These are phyloP conservation scores for Palythoa grandis DNA, from an alignment of 92 coral and sea anemone species.

Conservation along the genomic window DNA sequence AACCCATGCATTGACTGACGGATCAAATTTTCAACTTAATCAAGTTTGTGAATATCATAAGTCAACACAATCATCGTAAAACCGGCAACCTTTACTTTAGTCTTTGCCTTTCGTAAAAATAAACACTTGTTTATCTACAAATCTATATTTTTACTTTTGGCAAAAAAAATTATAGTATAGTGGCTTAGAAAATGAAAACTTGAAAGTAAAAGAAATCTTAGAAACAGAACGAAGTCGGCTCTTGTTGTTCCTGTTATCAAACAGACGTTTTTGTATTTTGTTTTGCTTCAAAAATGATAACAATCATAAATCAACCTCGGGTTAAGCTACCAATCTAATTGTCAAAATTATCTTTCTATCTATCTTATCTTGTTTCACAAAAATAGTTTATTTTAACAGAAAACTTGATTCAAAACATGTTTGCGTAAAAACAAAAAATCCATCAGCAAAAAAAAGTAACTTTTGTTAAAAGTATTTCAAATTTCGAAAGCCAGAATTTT, in stretches of 20 bases:
- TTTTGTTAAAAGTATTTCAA: neutral
- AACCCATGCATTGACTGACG: neutral
- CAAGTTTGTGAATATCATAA: neutral
- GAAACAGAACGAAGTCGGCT: neutral
- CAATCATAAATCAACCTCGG: neutral
- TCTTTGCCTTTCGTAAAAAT: neutral
- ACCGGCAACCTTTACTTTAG: neutral
- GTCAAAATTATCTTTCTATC: neutral
- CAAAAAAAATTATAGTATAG: neutral
- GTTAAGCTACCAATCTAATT: neutral
- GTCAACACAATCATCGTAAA: conserved; percentile 10
- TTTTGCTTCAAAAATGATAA: neutral
- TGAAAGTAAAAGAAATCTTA: neutral
- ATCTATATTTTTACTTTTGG: neutral
- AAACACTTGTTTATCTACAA: neutral
- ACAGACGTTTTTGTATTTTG: neutral
- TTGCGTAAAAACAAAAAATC: neutral
- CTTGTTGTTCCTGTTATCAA: neutral
- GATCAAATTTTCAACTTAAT: neutral
- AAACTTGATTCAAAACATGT: neutral
- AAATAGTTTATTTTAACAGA: neutral
- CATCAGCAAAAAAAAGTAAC: neutral
- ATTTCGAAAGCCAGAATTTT: too few species aligned
- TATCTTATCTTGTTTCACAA: neutral
- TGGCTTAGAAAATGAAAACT: neutral